Evolutionary conservation across 2,113 vertebrate species (phyloP), one percentile per base, ranked within the genome.

Genomic region (Scomber japonicus): DNA sequence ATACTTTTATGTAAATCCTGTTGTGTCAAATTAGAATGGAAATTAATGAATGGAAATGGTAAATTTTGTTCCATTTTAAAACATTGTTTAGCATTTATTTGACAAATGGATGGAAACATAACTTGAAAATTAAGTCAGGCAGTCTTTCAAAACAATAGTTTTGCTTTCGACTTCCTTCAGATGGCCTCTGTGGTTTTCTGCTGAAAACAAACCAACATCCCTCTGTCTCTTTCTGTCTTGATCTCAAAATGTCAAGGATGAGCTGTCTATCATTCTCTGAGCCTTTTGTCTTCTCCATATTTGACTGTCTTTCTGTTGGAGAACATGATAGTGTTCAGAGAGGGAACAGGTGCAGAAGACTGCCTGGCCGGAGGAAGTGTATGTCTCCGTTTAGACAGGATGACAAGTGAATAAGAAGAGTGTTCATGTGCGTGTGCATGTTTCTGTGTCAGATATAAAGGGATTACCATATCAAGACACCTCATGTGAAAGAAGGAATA

Each of bases 351-450:
- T 85, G 89, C 85, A 53, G 83, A 44, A 49, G 59, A 64, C 75
- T 89, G 87, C 44, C 71, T 75, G 78, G 81, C 79, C 71, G 74
- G 78, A 71, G 73, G 81, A 88, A 85, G 81, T 71, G 61, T 87
- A 79, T 35, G 53, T 84, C 79, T 83, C 45, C 35, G 27, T 81
- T 88, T 65, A 88, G 88, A 88, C 80, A 85, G 71, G 69, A 84
- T 88, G 92, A 89, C 90, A 89, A 85, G 79, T 71, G 76, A 86
- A 91, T 78, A 83, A 84, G 79, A 82, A 49, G 54, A 76, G 63
- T 46, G 75, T 75, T 31, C 13, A 17, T 63, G 80, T 73, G 80
- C 8, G n/a, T 70, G 61, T 60, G 60, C 24, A 51, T 77, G 86
- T 80, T 56, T 78, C 71, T 88, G 83, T 80, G 77, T 81, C 65